phyloP scores from a whole-genome alignment of 2,888 invertebrate species.

The Plebejus anna region DNA sequence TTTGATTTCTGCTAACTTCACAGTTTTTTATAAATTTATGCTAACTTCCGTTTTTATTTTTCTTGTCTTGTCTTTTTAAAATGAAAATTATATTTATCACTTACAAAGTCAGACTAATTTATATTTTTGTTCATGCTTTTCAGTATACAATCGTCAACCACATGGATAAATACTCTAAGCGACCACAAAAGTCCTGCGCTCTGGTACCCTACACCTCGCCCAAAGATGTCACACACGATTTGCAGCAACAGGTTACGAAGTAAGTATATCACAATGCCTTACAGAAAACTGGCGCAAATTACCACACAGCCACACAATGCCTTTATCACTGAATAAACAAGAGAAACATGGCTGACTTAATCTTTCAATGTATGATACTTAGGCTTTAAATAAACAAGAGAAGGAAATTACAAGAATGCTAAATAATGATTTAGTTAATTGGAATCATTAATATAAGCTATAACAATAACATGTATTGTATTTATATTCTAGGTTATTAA shows the following conservation, averaged over 20 bases:
- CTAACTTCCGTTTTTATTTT: no score
- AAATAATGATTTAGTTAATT: neutral
- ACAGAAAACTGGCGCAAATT: neutral
- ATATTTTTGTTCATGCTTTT: slow-evolving; percentile 30
- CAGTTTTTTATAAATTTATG: no score
- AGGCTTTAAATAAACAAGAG: neutral
- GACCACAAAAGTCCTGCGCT: slow-evolving; percentile 39
- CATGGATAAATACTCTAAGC: slow-evolving; percentile 53
- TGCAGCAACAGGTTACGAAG: slow-evolving; percentile 54
- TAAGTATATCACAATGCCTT: slow-evolving; percentile 42
- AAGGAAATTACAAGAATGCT: neutral
- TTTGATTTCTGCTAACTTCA: no score
- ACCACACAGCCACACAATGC: neutral
- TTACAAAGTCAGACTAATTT: neutral
- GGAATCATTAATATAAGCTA: neutral
- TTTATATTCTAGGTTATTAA: slow-evolving; percentile 52
- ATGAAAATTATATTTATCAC: no score
- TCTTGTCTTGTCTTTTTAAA: no score
- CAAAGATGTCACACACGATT: slow-evolving; percentile 30
- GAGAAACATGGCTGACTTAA: neutral
- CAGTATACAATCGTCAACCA: slow-evolving; percentile 56
- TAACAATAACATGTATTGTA: neutral
- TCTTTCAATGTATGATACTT: no score
- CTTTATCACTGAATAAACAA: no score
- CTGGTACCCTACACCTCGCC: slow-evolving; percentile 43